A percentile compares a stretch with the other conserved stretches of the same genome.
Conservation (phyloP, 2,888 invertebrate species). For the Slavum lentiscoides region DNA sequence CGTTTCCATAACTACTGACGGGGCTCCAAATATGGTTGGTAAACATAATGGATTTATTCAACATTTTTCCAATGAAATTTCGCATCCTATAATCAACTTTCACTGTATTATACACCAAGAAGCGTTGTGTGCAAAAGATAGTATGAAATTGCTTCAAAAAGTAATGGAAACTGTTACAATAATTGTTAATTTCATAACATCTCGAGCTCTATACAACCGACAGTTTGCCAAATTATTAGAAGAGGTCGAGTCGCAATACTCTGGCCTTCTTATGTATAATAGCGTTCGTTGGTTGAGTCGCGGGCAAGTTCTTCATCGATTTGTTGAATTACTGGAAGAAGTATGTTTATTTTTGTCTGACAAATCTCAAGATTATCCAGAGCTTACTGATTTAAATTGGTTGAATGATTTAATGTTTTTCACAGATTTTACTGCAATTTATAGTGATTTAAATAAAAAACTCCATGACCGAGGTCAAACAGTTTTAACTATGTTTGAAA, state of each 20-base stretch:
- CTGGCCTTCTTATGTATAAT: conserved; percentile 18
- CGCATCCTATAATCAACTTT: no score
- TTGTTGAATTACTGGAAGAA: conserved; percentile 25
- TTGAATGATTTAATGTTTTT: conserved; percentile 12
- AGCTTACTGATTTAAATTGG: no score
- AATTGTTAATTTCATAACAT: conserved; percentile 9
- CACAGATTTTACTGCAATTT: conserved; percentile 5
- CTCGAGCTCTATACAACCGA: conserved; percentile 8
- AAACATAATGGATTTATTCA: conserved; percentile 2
- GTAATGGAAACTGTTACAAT: conserved; percentile 3
- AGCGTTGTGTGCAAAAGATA: no score
- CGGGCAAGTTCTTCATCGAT: conserved; percentile 25
- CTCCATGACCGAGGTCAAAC: conserved; percentile 9
- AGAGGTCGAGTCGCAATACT: no score
- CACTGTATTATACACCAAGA: no score
- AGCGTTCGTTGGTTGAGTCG: conserved; percentile 21
- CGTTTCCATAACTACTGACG: neutral
- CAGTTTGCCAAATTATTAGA: conserved; percentile 14
- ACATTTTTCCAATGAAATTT: conserved; percentile 16
- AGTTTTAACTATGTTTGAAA: conserved; percentile 17
- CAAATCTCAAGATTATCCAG: conserved; percentile 23
- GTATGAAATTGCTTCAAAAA: no score
- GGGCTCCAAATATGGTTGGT: neutral
- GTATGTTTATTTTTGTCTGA: conserved; percentile 1
- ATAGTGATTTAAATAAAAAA: conserved; percentile 4